These are phyloP conservation scores for Caiman crocodilus DNA, from an alignment of 2,797 vertebrate genomes.

Conservation along the genomic window DNA sequence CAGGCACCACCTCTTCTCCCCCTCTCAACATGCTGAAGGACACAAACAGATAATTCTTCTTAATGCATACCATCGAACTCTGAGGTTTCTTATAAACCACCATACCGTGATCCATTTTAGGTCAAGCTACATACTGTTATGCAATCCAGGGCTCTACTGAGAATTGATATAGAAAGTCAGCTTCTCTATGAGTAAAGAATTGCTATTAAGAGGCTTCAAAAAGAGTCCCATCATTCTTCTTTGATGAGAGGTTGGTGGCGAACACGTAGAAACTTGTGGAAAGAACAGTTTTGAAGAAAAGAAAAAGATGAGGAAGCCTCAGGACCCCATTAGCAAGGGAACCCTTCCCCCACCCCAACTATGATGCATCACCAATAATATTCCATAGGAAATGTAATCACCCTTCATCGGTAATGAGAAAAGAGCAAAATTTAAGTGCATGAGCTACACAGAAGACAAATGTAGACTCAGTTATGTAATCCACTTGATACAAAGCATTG, in stretches of 20 bases:
- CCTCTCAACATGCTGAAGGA: background rate
- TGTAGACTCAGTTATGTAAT: constrained; percentile 23
- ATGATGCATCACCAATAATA: constrained; percentile 47
- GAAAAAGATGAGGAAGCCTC: constrained; percentile 59
- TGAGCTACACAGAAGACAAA: constrained; percentile 45
- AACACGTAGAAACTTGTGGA: constrained; percentile 19
- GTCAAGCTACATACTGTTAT: constrained; percentile 30
- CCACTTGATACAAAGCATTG: constrained; percentile 19
- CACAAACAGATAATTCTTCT: background rate
- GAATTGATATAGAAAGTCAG: background rate
- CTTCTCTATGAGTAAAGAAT: constrained; percentile 53
- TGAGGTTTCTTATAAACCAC: constrained; percentile 48
- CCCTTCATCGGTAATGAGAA: constrained; percentile 43
- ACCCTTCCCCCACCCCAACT: background rate
- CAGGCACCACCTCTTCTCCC: background rate
- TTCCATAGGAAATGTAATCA: constrained; percentile 56
- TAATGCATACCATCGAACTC: background rate
- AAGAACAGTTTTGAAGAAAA: constrained; percentile 29
- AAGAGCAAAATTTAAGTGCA: background rate
- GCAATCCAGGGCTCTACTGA: background rate
- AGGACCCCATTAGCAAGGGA: background rate
- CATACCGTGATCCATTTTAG: background rate
- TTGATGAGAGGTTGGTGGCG: constrained; percentile 40
- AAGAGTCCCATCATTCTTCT: constrained; percentile 53
- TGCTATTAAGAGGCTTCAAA: constrained; percentile 44